phyloP scores from a whole-genome alignment of 2,797 vertebrate species.

The Brachyalestes nurse region DNA sequence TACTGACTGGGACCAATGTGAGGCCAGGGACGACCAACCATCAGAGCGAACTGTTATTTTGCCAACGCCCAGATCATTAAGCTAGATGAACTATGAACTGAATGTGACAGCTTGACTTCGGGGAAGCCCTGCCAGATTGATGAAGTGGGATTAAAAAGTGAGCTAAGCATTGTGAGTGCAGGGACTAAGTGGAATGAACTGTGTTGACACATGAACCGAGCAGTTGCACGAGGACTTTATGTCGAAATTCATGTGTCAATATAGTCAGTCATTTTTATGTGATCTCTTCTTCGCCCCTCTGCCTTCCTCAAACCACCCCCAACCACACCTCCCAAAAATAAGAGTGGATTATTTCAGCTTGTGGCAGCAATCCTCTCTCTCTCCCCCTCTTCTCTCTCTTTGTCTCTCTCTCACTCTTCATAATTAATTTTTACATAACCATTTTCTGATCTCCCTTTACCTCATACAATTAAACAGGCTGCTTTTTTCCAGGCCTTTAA shows the following conservation, averaged over 20 bases:
- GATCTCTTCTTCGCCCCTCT: conserved; percentile 73
- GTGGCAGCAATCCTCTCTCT: conserved; percentile 33
- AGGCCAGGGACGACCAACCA: neutral
- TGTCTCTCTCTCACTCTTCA: neutral
- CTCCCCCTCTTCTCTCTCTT: conserved; percentile 14
- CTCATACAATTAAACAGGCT: too few species aligned
- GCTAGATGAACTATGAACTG: conserved; percentile 52
- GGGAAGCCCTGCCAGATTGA: conserved; percentile 58
- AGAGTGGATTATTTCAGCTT: conserved; percentile 44
- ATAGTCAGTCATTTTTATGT: conserved; percentile 82
- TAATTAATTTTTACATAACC: neutral
- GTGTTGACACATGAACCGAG: conserved; percentile 84
- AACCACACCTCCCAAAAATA: conserved; percentile 3
- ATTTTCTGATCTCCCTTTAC: too few species aligned
- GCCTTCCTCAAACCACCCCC: neutral
- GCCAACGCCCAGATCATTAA: conserved; percentile 40
- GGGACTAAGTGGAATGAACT: conserved; percentile 80
- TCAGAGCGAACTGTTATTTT: neutral
- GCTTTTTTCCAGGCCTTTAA: too few species aligned
- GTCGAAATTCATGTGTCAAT: conserved; percentile 84
- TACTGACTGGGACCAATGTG: conserved; percentile 1
- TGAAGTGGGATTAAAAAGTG: conserved; percentile 75
- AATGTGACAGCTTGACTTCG: conserved; percentile 77
- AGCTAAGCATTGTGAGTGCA: conserved; percentile 79
- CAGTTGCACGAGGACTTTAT: conserved; percentile 81